A percentile compares a stretch with the other conserved stretches of the same genome.
Evolutionary conservation across 2,113 vertebrate species (phyloP).

Genomic region (Phoxinus phoxinus): DNA sequence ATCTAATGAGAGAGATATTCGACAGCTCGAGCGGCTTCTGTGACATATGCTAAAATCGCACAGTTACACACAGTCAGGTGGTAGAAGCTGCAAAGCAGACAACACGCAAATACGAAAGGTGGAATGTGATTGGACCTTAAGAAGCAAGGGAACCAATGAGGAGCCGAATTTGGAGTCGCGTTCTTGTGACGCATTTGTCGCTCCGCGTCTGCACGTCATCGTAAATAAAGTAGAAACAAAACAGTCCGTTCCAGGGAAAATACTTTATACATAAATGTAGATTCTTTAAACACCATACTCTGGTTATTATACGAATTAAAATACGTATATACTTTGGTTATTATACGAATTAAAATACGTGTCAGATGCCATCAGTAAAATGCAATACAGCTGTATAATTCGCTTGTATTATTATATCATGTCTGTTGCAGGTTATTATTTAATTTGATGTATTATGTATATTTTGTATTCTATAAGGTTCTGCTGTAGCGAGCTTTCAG

Average conservation of each 20-base stretch:
- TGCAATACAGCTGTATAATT: no score
- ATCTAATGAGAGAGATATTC: neutral
- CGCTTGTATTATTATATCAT: no score
- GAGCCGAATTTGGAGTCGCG: slow-evolving; percentile 18
- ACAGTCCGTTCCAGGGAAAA: neutral
- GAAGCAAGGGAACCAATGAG: slow-evolving; percentile 35
- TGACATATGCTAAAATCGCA: neutral
- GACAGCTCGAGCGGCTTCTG: neutral
- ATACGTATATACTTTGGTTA: no score
- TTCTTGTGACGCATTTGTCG: slow-evolving; percentile 32
- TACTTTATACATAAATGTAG: no score
- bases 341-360: no score
- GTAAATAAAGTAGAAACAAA: neutral
- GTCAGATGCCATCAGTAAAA: no score
- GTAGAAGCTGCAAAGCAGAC: neutral
- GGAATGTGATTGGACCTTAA: slow-evolving; percentile 37
- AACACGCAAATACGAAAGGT: neutral
- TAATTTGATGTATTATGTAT: no score
- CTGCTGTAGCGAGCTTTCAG: no score
- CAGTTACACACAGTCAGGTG: slow-evolving; percentile 21
- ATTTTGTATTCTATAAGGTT: no score
- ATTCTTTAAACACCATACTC: no score
- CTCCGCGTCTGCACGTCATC: neutral
- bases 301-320: no score
- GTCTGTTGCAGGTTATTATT: no score